Percentiles rank a stretch among this genome's conserved stretches.
Evolutionary conservation across 2,113 vertebrate species (phyloP).

Genomic region (Paramormyrops kingsleyae): DNA sequence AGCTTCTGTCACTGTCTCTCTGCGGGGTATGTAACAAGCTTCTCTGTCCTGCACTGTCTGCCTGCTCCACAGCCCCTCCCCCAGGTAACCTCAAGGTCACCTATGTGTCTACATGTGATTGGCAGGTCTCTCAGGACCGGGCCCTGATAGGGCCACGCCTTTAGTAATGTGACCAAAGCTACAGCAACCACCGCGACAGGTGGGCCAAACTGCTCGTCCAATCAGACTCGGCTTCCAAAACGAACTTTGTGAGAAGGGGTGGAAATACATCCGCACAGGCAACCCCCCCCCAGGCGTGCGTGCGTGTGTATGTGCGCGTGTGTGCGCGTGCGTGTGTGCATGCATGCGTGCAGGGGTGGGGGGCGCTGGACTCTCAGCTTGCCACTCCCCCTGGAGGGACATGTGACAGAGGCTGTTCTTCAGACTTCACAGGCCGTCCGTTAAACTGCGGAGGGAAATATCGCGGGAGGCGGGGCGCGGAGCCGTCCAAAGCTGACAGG

Average conservation of each 20-base stretch:
- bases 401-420: constrained; percentile 94
- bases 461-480: constrained; percentile 72
- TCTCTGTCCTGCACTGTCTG: constrained; percentile 40
- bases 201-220: neutral
- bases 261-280: neutral
- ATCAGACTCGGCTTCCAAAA: neutral
- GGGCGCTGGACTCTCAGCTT: constrained; percentile 27
- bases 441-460: constrained; percentile 77
- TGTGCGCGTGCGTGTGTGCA: neutral
- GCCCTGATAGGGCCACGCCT: neutral
- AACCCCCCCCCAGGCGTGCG: neutral
- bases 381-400: constrained; percentile 69
- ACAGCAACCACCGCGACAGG: neutral
- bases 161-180: neutral
- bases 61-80: constrained; percentile 2
- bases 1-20: constrained; percentile 87
- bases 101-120: constrained; percentile 1
- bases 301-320: neutral
- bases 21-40: constrained; percentile 64
- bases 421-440: constrained; percentile 87
- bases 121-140: neutral
- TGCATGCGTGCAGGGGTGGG: neutral
- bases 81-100: neutral
- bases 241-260: neutral
- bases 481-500: constrained; percentile 72